Percentiles rank a stretch among this genome's conserved stretches.
These are phyloP conservation scores for Lutraria lutraria DNA, from an alignment of 2,888 invertebrate species.

Conservation along the genomic window DNA sequence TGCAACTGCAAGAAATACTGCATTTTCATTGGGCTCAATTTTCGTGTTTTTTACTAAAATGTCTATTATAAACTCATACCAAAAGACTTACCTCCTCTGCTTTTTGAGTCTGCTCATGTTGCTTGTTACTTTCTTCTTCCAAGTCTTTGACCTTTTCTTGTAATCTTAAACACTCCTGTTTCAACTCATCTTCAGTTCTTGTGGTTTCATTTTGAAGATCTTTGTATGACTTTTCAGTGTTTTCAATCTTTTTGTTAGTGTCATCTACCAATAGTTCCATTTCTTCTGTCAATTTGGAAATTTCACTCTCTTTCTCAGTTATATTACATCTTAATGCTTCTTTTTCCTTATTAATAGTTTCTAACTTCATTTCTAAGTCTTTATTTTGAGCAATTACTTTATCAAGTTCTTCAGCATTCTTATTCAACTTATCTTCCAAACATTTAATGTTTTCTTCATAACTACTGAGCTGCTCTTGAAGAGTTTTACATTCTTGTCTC, in stretches of 20 bases:
- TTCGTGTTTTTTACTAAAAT: no score
- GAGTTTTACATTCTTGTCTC: conserved; percentile 4
- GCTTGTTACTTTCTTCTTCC: conserved; percentile 50
- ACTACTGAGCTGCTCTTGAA: conserved; percentile 22
- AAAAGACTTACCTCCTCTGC: conserved; percentile 48
- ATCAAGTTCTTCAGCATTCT: conserved; percentile 25
- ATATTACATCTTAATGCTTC: conserved; percentile 35
- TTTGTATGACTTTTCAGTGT: conserved; percentile 34
- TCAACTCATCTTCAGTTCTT: conserved; percentile 41
- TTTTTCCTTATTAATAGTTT: conserved; percentile 32
- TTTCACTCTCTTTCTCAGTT: conserved; percentile 35
- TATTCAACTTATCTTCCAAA: conserved; percentile 29
- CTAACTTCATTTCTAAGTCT: conserved; percentile 39
- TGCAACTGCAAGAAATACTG: no score
- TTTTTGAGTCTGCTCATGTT: conserved; percentile 62
- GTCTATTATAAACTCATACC: no score
- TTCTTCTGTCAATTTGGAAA: conserved; percentile 50
- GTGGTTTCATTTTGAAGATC: conserved; percentile 52
- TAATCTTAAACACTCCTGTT: conserved; percentile 42
- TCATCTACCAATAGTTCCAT: neutral
- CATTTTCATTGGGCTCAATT: no score
- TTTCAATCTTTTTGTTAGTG: conserved; percentile 22
- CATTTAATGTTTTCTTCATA: conserved; percentile 13
- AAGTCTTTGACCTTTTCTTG: conserved; percentile 40
- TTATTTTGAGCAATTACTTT: neutral